Percentiles rank a stretch among this genome's conserved stretches.
phyloP scores from a whole-genome alignment of 2,797 vertebrate genomes.

The Amblyopsis hoosieri region DNA sequence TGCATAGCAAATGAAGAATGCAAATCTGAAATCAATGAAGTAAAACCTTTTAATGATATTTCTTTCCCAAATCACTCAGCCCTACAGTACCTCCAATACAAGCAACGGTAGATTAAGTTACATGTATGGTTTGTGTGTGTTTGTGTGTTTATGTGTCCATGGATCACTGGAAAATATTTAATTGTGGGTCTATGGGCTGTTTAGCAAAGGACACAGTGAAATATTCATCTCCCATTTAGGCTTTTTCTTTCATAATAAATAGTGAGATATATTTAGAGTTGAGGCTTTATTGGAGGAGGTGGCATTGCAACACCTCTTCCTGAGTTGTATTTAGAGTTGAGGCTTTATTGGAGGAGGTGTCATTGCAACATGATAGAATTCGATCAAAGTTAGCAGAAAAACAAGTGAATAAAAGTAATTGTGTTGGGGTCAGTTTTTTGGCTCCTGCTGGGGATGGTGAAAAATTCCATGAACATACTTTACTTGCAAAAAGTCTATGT shows the following conservation, averaged over 20 bases:
- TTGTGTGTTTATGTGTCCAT: slow-evolving; percentile 4
- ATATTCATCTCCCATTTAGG: slow-evolving; percentile 19
- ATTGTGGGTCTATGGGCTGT: slow-evolving; percentile 10
- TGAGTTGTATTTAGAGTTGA: slow-evolving; percentile 12
- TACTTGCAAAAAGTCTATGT: too few relatives aligned
- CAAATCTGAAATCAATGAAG: too few relatives aligned
- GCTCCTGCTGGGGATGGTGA: too few relatives aligned
- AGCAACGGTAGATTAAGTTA: slow-evolving; percentile 1
- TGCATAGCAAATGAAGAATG: too few relatives aligned
- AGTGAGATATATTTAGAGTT: slow-evolving; percentile 5
- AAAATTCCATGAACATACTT: too few relatives aligned
- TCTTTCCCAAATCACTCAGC: too few relatives aligned
- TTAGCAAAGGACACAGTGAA: slow-evolving; percentile 15
- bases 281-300: slow-evolving; percentile 11
- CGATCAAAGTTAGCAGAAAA: background rate
- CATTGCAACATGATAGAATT: background rate
- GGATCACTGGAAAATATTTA: slow-evolving; percentile 23
- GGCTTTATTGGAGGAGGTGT: slow-evolving; percentile 3
- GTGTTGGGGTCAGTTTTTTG: too few relatives aligned
- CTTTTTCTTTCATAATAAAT: slow-evolving; percentile 32
- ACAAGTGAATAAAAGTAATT: too few relatives aligned
- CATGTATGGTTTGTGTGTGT: slow-evolving; percentile 3
- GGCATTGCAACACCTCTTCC: too few relatives aligned
- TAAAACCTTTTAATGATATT: too few relatives aligned
- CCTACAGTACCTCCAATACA: background rate